These are phyloP conservation scores for Iselma pallidipennis DNA, from an alignment of 2,888 invertebrate genomes.

Conservation along the genomic window DNA sequence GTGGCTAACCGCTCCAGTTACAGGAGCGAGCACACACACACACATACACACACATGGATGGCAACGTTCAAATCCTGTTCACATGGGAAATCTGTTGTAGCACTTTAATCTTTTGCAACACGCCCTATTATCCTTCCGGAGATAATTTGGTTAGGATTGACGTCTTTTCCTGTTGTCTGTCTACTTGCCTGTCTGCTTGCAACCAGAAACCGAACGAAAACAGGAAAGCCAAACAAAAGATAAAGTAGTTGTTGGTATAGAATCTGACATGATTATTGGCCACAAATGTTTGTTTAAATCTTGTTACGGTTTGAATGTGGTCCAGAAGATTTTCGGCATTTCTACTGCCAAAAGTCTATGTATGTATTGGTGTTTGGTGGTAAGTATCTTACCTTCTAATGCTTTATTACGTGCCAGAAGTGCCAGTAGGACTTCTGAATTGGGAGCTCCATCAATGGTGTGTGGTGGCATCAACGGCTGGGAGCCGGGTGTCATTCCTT, in stretches of 20 bases:
- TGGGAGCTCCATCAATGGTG: conserved; percentile 63
- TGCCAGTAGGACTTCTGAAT: conserved; percentile 83
- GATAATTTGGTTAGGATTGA: conserved; percentile 28
- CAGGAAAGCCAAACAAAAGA: conserved; percentile 11
- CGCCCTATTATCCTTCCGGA: background rate
- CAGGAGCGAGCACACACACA: conserved; percentile 22
- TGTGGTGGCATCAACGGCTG: conserved; percentile 54
- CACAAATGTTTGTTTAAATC: background rate
- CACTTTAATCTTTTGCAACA: conserved; percentile 26
- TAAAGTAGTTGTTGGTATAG: conserved; percentile 5
- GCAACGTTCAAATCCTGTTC: conserved; percentile 18
- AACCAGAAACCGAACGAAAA: conserved; percentile 2
- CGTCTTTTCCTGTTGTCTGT: conserved; percentile 14
- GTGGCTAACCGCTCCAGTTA: conserved; percentile 40
- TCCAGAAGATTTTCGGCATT: background rate
- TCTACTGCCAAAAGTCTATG: no score
- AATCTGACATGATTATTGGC: conserved; percentile 2
- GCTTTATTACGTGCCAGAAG: conserved; percentile 85
- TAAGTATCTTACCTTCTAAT: conserved; percentile 75
- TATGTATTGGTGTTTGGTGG: no score
- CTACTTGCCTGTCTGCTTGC: background rate
- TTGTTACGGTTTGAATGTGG: background rate
- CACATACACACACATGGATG: background rate
- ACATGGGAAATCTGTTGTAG: conserved; percentile 34
- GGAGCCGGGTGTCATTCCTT: conserved; percentile 47